Percentiles rank a stretch among this genome's conserved stretches.
Evolutionary conservation across 2,888 invertebrate species (phyloP).

Genomic region (Chymomyza caudatula): DNA sequence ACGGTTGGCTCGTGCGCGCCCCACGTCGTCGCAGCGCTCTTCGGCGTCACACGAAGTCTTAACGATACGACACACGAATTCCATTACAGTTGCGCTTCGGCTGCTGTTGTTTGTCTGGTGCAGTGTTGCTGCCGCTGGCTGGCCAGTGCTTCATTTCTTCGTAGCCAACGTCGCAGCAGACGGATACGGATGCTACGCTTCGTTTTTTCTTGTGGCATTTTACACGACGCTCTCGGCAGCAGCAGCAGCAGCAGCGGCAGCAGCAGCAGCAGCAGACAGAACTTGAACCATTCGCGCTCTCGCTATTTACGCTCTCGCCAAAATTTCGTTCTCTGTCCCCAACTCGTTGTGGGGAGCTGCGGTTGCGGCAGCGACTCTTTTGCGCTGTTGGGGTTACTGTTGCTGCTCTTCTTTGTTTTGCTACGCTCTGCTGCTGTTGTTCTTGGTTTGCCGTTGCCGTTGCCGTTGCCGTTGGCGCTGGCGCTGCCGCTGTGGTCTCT

Average conservation of each 20-base stretch:
- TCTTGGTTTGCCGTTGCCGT: slow-evolving; percentile 41
- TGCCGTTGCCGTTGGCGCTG: slow-evolving; percentile 34
- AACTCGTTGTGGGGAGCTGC: slow-evolving; percentile 1
- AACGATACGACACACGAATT: slow-evolving; percentile 27
- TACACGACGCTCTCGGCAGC: slow-evolving; percentile 43
- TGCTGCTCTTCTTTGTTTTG: not conserved
- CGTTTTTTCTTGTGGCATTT: slow-evolving; percentile 49
- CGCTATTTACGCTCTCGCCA: not conserved
- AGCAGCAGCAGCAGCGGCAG: slow-evolving; percentile 18
- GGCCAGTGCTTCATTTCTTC: slow-evolving; percentile 55
- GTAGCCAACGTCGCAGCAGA: slow-evolving; percentile 61
- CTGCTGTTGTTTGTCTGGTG: slow-evolving; percentile 25
- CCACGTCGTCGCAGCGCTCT: slow-evolving; percentile 47
- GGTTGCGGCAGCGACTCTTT: slow-evolving; percentile 25
- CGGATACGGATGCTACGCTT: slow-evolving; percentile 64
- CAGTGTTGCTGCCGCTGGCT: slow-evolving; percentile 14
- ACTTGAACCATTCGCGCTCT: not conserved
- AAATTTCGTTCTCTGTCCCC: not conserved
- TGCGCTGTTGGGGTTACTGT: slow-evolving; percentile 6
- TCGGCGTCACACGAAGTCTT: slow-evolving; percentile 49
- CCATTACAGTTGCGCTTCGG: slow-evolving; percentile 51
- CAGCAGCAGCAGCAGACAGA: slow-evolving; percentile 6
- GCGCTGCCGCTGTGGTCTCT: slow-evolving; percentile 42
- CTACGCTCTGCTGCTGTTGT: slow-evolving; percentile 40
- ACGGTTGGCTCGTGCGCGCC: slow-evolving; percentile 47